A percentile compares a stretch with the other conserved stretches of the same genome.
Conservation (phyloP, 1,140 invertebrate species). For the Bicyclus anynana region DNA sequence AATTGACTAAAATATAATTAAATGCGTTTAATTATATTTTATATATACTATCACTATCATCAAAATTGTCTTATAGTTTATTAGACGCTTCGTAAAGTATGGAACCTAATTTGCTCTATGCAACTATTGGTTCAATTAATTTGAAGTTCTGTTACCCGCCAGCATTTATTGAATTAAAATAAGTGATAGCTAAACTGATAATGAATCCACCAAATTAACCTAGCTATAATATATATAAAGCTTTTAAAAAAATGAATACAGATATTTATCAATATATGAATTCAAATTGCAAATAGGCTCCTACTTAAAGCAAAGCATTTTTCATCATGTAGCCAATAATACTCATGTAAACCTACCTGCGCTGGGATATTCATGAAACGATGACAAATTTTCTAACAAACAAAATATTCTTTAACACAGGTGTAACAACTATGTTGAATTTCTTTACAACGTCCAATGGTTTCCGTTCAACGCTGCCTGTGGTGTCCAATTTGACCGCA, state of each 20-base stretch:
- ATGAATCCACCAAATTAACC: no score
- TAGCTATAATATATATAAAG: no score
- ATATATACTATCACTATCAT: background rate
- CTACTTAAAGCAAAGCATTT: background rate
- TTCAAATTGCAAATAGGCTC: no score
- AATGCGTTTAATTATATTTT: background rate
- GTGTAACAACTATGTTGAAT: constrained; percentile 98
- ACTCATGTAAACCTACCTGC: background rate
- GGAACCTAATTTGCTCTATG: background rate
- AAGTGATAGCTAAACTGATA: no score
- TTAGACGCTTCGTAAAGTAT: background rate
- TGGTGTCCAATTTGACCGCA: constrained; percentile 94
- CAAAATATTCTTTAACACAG: constrained; percentile 64
- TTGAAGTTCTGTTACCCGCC: no score
- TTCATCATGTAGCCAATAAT: background rate
- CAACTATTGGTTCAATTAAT: background rate
- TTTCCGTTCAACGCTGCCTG: constrained; percentile 92
- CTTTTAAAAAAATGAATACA: background rate
- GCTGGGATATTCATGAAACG: constrained; percentile 22
- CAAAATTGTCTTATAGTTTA: no score
- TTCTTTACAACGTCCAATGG: constrained; percentile 97
- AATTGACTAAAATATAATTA: background rate
- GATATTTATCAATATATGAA: no score
- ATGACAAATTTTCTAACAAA: constrained; percentile 8
- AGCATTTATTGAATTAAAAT: no score